A percentile compares a stretch with the other conserved stretches of the same genome.
Conservation (phyloP, 1,140 invertebrate species). For the Eufriesea mexicana region DNA sequence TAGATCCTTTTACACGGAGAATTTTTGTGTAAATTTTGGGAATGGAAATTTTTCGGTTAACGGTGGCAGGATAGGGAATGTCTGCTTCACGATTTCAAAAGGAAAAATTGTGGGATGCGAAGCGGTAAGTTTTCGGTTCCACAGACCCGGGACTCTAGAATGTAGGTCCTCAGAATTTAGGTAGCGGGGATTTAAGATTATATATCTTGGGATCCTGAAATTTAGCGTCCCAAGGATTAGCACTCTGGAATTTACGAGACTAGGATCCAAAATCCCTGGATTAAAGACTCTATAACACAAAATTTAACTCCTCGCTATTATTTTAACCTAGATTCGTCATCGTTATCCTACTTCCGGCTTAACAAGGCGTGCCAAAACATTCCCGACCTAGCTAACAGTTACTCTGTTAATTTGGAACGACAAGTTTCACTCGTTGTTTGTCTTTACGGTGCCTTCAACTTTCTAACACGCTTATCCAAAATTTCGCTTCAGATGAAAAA, state of each 20-base stretch:
- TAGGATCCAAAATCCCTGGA: background rate
- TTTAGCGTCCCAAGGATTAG: background rate
- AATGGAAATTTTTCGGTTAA: background rate
- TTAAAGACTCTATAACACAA: background rate
- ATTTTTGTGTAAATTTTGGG: background rate
- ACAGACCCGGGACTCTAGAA: background rate
- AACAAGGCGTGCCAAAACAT: background rate
- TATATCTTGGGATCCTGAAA: background rate
- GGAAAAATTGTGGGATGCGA: background rate
- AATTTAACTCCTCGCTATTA: background rate
- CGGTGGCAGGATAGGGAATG: background rate
- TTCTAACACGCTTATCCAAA: no score
- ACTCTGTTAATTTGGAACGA: background rate
- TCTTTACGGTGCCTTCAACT: no score
- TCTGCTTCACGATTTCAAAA: background rate
- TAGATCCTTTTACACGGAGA: no score
- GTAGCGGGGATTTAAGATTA: background rate
- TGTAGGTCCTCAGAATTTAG: slow-evolving; percentile 9
- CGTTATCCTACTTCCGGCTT: background rate
- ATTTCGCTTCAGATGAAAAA: no score
- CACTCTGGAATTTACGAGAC: background rate
- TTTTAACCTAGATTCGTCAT: background rate
- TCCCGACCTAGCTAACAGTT: background rate
- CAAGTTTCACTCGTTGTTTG: no score
- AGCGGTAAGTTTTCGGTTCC: background rate